Base-by-base conservation (phyloP, 2,113 vertebrate species). In the Ceyx margarethae region DNA sequence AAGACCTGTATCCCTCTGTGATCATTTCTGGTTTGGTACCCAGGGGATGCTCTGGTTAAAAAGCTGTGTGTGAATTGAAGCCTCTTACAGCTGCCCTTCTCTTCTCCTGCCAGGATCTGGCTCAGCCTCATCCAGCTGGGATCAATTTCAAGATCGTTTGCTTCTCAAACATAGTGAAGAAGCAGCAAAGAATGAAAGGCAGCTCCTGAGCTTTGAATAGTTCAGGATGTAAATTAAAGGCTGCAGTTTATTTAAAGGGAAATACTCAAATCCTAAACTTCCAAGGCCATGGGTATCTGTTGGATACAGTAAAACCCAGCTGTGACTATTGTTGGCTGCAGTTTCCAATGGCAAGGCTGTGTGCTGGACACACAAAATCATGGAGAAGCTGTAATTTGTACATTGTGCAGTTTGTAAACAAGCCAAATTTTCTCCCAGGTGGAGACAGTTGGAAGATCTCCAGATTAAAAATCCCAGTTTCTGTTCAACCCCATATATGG, bases 81-180 rank as follows among this genome's bases (percentile, higher is more conserved):
- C 60, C 29, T 78, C 76, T 72, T 51, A 42, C 7, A 64, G 12
- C 46, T 6, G 5, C 48, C 61, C 13, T 65, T 14, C 83, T 85
- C 58, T 37, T 73, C 14, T 72, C 33, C 56, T 69, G 33, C 25
- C 1, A 26, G 72, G 68, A 51, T 35, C 72, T 77, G 72, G 12
- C 85, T 74, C 60, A 14, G 76, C n/a, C 45, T 29, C 76, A 81
- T 93, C 65, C 83, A 71, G 21, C 5, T 60, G 53, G 50, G 77
- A 71, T 90, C 91, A 69, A 69, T 76, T 90, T 91, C 91, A 28
- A 65, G 62, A 64, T 92, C 78, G 14, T 94, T 69, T 53, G 72
- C 75, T 80, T 67, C 64, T 71, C 13, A 15, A 87, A 69, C 81
- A 40, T 50, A 81, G 58, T 61, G 56, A 79, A 91, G 84, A 48